A percentile compares a stretch with the other conserved stretches of the same genome.
These are phyloP conservation scores for Albula glossodonta DNA, from an alignment of 2,113 vertebrate species.

Conservation along the genomic window DNA sequence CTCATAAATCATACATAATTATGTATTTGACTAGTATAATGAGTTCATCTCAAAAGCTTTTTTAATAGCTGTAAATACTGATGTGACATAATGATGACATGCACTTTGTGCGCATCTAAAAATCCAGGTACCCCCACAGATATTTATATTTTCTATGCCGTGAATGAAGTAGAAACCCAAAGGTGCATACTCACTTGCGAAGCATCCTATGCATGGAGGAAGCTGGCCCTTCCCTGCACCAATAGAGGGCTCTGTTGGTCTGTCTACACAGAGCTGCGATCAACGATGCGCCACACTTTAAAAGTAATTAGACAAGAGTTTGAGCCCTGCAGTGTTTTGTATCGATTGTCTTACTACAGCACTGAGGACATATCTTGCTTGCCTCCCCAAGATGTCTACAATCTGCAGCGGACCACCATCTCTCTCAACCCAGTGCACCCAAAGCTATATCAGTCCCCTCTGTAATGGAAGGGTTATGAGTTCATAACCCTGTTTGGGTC, in stretches of 20 bases:
- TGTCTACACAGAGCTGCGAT: background rate
- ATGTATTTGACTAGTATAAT: too few relatives aligned
- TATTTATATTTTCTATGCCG: background rate
- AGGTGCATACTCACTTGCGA: background rate
- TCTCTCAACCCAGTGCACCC: background rate
- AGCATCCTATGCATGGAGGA: background rate
- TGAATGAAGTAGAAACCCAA: background rate
- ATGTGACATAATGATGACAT: background rate
- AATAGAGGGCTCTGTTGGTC: conserved; percentile 27
- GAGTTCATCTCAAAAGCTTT: too few relatives aligned
- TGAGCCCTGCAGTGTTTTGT: conserved; percentile 29
- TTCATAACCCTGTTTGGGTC: conserved; percentile 11
- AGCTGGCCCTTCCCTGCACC: background rate
- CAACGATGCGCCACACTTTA: background rate
- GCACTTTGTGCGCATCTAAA: background rate
- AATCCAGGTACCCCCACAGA: background rate
- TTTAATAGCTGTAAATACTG: too few relatives aligned
- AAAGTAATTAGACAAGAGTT: conserved; percentile 23
- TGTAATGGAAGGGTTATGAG: conserved; percentile 1
- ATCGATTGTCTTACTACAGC: conserved; percentile 29
- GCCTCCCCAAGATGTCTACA: conserved; percentile 9
- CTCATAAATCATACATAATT: too few relatives aligned
- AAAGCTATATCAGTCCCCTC: background rate
- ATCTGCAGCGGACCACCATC: conserved; percentile 9
- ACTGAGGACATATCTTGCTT: conserved; percentile 25